Percentiles rank a stretch among this genome's conserved stretches.
phyloP scores from a whole-genome alignment of 37 sponge, comb jelly and placozoan species.

The Chondrosia reniformis region DNA sequence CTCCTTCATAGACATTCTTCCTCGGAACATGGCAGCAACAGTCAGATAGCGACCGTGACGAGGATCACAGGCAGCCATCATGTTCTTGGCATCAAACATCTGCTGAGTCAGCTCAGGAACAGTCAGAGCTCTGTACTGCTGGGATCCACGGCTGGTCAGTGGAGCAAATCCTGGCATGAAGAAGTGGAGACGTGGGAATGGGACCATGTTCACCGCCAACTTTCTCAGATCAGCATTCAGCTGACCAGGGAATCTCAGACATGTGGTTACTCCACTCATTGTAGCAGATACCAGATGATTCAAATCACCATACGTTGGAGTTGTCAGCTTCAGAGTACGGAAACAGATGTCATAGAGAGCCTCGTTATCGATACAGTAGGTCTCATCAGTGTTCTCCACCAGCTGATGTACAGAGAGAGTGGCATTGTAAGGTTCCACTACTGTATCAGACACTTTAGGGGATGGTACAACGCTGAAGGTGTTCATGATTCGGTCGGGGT shows the following conservation, averaged over 20 bases:
- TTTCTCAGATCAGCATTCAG: conserved; percentile 98
- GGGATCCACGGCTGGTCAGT: conserved; percentile 99
- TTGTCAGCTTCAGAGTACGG: conserved; percentile 98
- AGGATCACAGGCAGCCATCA: conserved; percentile 99
- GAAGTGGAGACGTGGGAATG: conserved; percentile 99
- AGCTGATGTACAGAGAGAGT: conserved; percentile 97
- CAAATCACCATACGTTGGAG: conserved; percentile 98
- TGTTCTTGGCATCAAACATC: conserved; percentile 99
- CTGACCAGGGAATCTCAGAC: conserved; percentile 95
- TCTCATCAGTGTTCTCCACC: conserved; percentile 99
- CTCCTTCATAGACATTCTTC: conserved; percentile 99
- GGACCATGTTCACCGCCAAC: conserved; percentile 95
- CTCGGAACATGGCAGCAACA: conserved; percentile 99
- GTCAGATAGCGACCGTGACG: conserved; percentile 99
- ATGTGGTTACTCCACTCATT: conserved; percentile 96
- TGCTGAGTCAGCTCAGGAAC: conserved; percentile 99
- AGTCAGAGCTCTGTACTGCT: conserved; percentile 99
- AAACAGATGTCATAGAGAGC: conserved; percentile 99
- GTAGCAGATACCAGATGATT: conserved; percentile 96
- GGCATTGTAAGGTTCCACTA: conserved; percentile 78
- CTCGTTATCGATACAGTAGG: conserved; percentile 95
- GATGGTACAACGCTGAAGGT: conserved; percentile 97
- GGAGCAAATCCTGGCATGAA: conserved; percentile 99
- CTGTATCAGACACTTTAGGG: conserved; percentile 95
- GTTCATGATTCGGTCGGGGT: conserved; percentile 98